Percentiles rank a stretch among this genome's conserved stretches.
These are phyloP conservation scores for Delia radicum DNA, from an alignment of 1,140 invertebrate species.

Conservation along the genomic window DNA sequence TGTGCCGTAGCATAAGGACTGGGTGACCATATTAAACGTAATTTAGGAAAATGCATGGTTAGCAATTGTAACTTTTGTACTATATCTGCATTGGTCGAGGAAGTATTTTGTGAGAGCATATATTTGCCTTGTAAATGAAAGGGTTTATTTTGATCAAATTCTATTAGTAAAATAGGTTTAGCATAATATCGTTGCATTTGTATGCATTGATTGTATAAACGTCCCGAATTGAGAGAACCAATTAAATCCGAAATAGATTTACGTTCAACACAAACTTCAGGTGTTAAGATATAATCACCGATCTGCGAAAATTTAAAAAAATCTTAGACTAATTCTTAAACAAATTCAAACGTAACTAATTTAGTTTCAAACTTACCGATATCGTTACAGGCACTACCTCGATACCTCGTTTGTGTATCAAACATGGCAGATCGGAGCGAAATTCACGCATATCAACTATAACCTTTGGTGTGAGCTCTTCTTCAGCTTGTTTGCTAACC, in stretches of 20 bases:
- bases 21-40: conserved; percentile 93
- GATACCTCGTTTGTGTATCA: conserved; percentile 90
- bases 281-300: conserved; percentile 96
- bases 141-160: conserved; percentile 93
- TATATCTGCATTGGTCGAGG: conserved; percentile 71
- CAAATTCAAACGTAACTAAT: neutral
- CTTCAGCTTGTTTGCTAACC: conserved; percentile 33
- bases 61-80: conserved; percentile 85
- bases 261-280: conserved; percentile 93
- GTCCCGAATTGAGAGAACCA: conserved; percentile 90
- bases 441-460: conserved; percentile 99
- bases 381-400: conserved; percentile 92
- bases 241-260: conserved; percentile 98
- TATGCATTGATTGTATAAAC: conserved; percentile 92
- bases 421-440: conserved; percentile 89
- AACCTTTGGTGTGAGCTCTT: conserved; percentile 61
- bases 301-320: conserved; percentile 63
- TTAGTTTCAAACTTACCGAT: conserved; percentile 64
- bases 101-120: conserved; percentile 66
- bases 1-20: conserved; percentile 93
- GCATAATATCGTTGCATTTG: conserved; percentile 87
- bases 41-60: conserved; percentile 90
- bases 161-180: conserved; percentile 91
- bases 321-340: conserved; percentile 4
- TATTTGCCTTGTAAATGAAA: conserved; percentile 85